Percentiles rank a stretch among this genome's conserved stretches.
phyloP scores from a whole-genome alignment of 1,140 invertebrate genomes.

The Geopemphigus sp. region DNA sequence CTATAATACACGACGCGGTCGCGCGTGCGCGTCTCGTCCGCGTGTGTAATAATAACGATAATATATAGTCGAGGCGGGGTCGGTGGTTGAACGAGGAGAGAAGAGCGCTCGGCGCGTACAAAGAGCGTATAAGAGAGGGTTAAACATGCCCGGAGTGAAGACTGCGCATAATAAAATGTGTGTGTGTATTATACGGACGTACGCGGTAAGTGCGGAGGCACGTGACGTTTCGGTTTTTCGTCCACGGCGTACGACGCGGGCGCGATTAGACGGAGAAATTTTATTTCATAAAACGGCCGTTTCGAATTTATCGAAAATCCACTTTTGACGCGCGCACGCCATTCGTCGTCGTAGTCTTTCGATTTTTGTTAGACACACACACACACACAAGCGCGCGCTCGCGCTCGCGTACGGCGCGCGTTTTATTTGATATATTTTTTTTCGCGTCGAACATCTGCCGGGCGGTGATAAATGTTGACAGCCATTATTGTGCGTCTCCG shows the following conservation, averaged over 20 bases:
- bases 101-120: too few species aligned
- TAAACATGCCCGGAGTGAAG: too few species aligned
- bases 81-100: neutral
- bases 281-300: conserved; percentile 9
- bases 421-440: conserved; percentile 22
- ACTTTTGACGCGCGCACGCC: neutral
- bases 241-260: neutral
- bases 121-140: too few species aligned
- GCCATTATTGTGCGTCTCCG: conserved; percentile 42
- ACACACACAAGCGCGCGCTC: neutral
- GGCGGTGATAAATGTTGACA: conserved; percentile 47
- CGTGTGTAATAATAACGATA: neutral
- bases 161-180: too few species aligned
- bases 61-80: too few species aligned
- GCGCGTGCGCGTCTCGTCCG: conserved; percentile 5
- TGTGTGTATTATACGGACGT: too few species aligned
- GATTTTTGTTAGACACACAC: too few species aligned
- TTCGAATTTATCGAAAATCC: neutral
- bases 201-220: neutral
- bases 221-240: neutral
- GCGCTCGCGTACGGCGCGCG: neutral
- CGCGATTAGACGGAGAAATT: neutral
- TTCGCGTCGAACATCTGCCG: conserved; percentile 46
- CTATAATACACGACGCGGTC: neutral
- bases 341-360: neutral